Evolutionary conservation across 30 jellyfish, hydroid and myxozoan genomes (phyloP).

Genomic region (Hydra vulgaris): DNA sequence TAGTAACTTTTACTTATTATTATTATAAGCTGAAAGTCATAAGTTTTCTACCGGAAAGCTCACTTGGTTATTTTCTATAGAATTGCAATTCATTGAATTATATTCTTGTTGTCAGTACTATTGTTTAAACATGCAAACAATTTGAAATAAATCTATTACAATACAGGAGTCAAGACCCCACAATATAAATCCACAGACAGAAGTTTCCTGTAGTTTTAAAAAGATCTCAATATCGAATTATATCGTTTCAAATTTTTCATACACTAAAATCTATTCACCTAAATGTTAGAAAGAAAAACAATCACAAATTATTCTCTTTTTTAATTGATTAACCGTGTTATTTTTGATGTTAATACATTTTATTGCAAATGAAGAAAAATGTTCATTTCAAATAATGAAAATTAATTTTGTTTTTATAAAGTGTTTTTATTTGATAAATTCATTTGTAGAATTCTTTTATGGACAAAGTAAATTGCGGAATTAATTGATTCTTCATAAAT

Average conservation of each 20-base stretch:
- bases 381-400: neutral
- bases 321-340: neutral
- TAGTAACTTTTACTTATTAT: too few species aligned
- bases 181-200: neutral
- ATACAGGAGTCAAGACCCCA: neutral
- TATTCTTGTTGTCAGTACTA: neutral
- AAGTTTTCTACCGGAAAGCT: too few species aligned
- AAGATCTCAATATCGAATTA: neutral
- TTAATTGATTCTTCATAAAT: neutral
- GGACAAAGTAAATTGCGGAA: neutral
- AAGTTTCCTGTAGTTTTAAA: neutral
- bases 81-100: neutral
- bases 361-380: neutral
- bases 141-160: neutral
- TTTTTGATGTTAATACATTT: neutral
- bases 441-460: neutral
- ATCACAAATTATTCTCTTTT: neutral
- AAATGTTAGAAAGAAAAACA: neutral
- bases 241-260: neutral
- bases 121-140: neutral
- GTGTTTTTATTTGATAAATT: too few species aligned
- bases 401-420: too few species aligned
- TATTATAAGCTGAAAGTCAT: too few species aligned
- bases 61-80: neutral
- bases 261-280: neutral